Evolutionary conservation across 1,140 invertebrate species (phyloP).

Genomic region (Carposina sasakii): DNA sequence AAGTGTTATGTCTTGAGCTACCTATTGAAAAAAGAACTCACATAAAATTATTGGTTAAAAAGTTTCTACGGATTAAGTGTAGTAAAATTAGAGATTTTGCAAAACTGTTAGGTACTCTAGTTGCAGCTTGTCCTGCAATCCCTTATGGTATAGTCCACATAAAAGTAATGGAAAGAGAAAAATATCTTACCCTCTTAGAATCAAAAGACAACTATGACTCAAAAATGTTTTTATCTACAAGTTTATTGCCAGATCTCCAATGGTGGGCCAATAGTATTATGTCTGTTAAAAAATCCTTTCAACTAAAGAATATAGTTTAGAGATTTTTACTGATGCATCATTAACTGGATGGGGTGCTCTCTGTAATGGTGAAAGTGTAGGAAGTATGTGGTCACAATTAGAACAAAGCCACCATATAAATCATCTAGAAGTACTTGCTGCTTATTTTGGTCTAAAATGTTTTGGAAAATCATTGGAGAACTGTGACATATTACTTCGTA

Average conservation of each 20-base stretch:
- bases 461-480: slow-evolving; percentile 19
- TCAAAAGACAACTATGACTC: slow-evolving; percentile 11
- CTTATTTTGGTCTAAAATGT: slow-evolving; percentile 27
- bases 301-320: slow-evolving; percentile 9
- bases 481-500: slow-evolving; percentile 13
- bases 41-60: background rate
- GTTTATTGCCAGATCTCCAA: slow-evolving; percentile 16
- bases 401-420: slow-evolving; percentile 32
- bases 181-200: slow-evolving; percentile 8
- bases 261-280: slow-evolving; percentile 35
- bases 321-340: slow-evolving; percentile 37
- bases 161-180: slow-evolving; percentile 23
- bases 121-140: slow-evolving; percentile 23
- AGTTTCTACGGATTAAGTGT: slow-evolving; percentile 12
- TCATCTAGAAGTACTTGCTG: slow-evolving; percentile 30
- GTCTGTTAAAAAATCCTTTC: slow-evolving; percentile 18
- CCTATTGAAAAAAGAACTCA: slow-evolving; percentile 1
- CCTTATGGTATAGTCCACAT: slow-evolving; percentile 29
- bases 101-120: slow-evolving; percentile 23
- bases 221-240: background rate
- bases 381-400: slow-evolving; percentile 25
- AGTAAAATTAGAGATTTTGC: slow-evolving; percentile 33
- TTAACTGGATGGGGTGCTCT: slow-evolving; percentile 30
- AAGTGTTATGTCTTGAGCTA: background rate
- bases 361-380: slow-evolving; percentile 18